Percentiles rank a stretch among this genome's conserved stretches.
These are phyloP conservation scores for Pseudopodoces humilis DNA, from an alignment of 2,113 vertebrate genomes.

Conservation along the genomic window DNA sequence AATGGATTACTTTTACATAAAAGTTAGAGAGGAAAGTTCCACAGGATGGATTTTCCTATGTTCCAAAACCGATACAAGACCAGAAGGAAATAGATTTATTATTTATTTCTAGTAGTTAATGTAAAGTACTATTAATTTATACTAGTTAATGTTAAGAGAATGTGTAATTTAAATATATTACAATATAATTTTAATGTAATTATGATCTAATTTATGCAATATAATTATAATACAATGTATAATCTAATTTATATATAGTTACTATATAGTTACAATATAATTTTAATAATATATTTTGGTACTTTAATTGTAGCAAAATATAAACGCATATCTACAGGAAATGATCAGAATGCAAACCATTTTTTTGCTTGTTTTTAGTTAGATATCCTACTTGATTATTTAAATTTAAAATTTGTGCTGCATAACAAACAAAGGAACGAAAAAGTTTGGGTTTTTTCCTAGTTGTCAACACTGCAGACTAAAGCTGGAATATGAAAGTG, in stretches of 20 bases:
- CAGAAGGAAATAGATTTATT: neutral
- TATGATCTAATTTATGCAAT: too few species aligned
- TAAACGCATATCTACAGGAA: neutral
- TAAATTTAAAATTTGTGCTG: neutral
- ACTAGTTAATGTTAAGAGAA: neutral
- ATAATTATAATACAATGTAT: too few species aligned
- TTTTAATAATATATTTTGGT: neutral
- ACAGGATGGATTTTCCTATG: neutral
- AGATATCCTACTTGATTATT: neutral
- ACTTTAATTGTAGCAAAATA: neutral
- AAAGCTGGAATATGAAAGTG: neutral
- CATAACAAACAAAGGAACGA: neutral
- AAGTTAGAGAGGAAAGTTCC: neutral
- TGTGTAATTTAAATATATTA: neutral
- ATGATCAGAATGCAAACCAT: neutral
- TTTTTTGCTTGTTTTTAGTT: neutral
- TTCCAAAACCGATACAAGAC: neutral
- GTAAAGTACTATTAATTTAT: too few species aligned
- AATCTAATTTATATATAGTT: neutral
- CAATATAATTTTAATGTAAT: neutral
- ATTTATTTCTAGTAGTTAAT: neutral
- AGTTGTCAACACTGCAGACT: neutral
- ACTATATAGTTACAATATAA: neutral
- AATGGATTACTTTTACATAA: neutral
- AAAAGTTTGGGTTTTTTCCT: fast-evolving